phyloP scores from a whole-genome alignment of 2,888 invertebrate species.

The Xylophagus ater region DNA sequence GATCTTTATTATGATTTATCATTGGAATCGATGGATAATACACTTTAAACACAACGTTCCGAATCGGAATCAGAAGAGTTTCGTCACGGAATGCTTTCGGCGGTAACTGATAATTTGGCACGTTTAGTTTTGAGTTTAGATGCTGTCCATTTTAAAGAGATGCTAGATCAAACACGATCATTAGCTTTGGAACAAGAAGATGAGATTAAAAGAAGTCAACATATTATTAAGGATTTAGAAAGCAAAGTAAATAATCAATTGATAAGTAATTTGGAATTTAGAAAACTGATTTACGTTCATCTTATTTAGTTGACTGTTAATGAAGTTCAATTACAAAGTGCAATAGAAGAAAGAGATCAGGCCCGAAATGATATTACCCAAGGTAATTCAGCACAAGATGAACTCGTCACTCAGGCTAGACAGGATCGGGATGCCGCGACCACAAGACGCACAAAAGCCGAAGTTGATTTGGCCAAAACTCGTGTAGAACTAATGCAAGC shows the following conservation, averaged over 20 bases:
- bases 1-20: slow-evolving; percentile 60
- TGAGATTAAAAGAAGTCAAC: slow-evolving; percentile 69
- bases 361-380: slow-evolving; percentile 65
- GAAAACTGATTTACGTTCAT: not conserved
- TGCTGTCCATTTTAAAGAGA: slow-evolving; percentile 61
- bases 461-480: slow-evolving; percentile 77
- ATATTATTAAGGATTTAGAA: slow-evolving; percentile 66
- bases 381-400: slow-evolving; percentile 65
- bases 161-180: slow-evolving; percentile 64
- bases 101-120: slow-evolving; percentile 65
- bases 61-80: slow-evolving; percentile 42
- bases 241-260: slow-evolving; percentile 51
- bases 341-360: slow-evolving; percentile 72
- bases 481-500: slow-evolving; percentile 86
- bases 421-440: slow-evolving; percentile 77
- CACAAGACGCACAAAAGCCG: slow-evolving; percentile 57
- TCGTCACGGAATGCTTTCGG: slow-evolving; percentile 51
- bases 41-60: slow-evolving; percentile 30
- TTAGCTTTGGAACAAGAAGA: slow-evolving; percentile 66
- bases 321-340: slow-evolving; percentile 70
- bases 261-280: not conserved
- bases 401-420: slow-evolving; percentile 70
- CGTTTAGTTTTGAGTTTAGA: slow-evolving; percentile 62
- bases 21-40: slow-evolving; percentile 48
- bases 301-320: slow-evolving; percentile 52